A percentile compares a stretch with the other conserved stretches of the same genome.
These are phyloP conservation scores for Luperina testacea DNA, from an alignment of 2,888 invertebrate genomes.

Conservation along the genomic window DNA sequence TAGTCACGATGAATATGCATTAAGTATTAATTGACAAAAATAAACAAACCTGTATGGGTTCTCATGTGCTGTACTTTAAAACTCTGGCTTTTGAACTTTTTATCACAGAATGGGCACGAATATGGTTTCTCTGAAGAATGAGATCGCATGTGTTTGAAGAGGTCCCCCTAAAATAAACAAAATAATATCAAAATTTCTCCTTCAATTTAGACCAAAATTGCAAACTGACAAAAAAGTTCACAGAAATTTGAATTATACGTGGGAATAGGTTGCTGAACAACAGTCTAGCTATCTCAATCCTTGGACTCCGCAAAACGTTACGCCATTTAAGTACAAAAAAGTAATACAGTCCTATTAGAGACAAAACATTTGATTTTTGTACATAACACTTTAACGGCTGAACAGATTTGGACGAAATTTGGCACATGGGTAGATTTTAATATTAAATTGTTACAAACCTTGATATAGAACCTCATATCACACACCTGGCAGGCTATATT, in stretches of 20 bases:
- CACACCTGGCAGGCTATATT: conserved; percentile 85
- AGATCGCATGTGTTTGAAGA: conserved; percentile 87
- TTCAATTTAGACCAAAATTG: not conserved
- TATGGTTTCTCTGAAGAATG: conserved; percentile 97
- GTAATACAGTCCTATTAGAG: not conserved
- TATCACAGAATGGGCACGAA: conserved; percentile 95
- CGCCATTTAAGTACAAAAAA: too few species aligned
- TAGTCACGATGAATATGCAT: not conserved
- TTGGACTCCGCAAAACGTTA: not conserved
- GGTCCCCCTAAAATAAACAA: conserved; percentile 77
- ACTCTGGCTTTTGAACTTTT: conserved; percentile 96
- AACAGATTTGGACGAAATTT: not conserved
- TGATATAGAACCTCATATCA: conserved; percentile 87
- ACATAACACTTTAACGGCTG: not conserved
- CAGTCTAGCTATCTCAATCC: not conserved
- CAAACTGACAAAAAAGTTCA: not conserved
- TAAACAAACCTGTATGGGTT: conserved; percentile 92
- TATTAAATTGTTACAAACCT: conserved; percentile 70
- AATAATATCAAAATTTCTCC: not conserved
- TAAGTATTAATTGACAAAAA: not conserved
- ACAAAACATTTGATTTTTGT: too few species aligned
- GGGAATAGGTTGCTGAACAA: not conserved
- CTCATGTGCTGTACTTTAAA: conserved; percentile 95
- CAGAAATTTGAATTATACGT: not conserved
- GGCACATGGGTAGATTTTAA: not conserved